phyloP scores from a whole-genome alignment of 2,113 vertebrate species.

The Ramphastos sulfuratus region DNA sequence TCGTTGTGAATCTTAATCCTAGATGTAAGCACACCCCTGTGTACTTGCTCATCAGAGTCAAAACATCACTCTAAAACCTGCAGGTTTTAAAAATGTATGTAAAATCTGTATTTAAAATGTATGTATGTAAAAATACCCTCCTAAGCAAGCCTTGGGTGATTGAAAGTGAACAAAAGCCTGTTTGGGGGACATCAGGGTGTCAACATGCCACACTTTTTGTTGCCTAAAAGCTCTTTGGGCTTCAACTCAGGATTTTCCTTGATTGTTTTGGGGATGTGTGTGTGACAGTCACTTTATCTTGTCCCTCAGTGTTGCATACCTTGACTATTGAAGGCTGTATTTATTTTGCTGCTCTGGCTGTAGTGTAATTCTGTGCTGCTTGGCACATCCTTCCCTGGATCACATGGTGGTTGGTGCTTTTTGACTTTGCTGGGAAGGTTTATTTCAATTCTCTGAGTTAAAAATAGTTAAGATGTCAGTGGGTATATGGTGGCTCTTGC shows the following conservation, averaged over 20 bases:
- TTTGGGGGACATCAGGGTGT: neutral
- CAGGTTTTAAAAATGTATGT: neutral
- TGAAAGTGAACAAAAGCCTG: rapidly evolving
- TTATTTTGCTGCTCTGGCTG: neutral
- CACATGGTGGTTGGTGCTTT: neutral
- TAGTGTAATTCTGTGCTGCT: neutral
- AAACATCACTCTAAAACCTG: neutral
- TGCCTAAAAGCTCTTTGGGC: neutral
- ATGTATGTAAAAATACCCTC: rapidly evolving
- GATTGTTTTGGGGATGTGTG: rapidly evolving
- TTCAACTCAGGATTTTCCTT: rapidly evolving
- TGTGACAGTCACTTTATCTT: rapidly evolving
- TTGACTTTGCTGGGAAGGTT: neutral
- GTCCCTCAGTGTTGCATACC: rapidly evolving
- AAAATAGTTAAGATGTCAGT: neutral
- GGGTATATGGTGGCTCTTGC: neutral
- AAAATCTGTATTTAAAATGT: too few relatives aligned
- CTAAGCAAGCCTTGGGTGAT: neutral
- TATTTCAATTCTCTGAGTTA: conserved; percentile 2
- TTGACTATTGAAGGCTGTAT: neutral
- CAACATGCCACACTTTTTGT: rapidly evolving
- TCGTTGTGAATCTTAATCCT: neutral
- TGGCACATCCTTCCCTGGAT: neutral
- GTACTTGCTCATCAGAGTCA: neutral
- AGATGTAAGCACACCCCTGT: rapidly evolving